phyloP scores from a whole-genome alignment of 2,113 vertebrate genomes.

The Ciconia stormi region DNA sequence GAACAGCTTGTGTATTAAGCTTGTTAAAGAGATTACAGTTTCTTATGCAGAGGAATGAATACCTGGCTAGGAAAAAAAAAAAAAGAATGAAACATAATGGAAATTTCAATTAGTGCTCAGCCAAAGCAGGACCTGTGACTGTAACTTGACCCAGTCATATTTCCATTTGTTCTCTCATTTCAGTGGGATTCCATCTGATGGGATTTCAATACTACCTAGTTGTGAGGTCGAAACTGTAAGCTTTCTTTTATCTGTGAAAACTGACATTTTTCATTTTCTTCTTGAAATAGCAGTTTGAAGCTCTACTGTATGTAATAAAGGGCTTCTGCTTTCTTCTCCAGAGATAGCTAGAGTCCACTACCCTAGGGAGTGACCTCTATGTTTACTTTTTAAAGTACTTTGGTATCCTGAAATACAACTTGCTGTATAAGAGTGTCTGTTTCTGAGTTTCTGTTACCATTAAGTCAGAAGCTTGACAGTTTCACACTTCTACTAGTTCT shows the following conservation, averaged over 20 bases:
- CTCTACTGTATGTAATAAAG: neutral
- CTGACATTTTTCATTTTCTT: constrained; percentile 12
- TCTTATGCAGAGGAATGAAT: neutral
- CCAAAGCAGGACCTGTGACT: neutral
- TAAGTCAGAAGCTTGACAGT: neutral
- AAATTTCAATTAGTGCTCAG: neutral
- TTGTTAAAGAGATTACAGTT: neutral
- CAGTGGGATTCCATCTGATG: neutral
- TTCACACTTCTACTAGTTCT: neutral
- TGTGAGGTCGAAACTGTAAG: neutral
- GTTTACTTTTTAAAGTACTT: constrained; percentile 33
- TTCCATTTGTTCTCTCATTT: neutral
- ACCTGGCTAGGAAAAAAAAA: neutral
- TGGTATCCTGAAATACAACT: neutral
- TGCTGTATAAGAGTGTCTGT: neutral
- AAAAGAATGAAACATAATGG: neutral
- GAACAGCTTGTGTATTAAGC: neutral
- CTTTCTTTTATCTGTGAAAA: neutral
- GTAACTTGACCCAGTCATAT: neutral
- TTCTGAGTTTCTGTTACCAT: neutral
- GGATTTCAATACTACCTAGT: neutral
- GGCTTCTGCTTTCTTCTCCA: neutral
- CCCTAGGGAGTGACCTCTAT: neutral
- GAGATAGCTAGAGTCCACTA: neutral
- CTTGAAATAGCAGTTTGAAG: neutral